Percentiles rank a stretch among this genome's conserved stretches.
phyloP scores from a whole-genome alignment of 1,140 invertebrate genomes.

The Drosophila subpulchrella region DNA sequence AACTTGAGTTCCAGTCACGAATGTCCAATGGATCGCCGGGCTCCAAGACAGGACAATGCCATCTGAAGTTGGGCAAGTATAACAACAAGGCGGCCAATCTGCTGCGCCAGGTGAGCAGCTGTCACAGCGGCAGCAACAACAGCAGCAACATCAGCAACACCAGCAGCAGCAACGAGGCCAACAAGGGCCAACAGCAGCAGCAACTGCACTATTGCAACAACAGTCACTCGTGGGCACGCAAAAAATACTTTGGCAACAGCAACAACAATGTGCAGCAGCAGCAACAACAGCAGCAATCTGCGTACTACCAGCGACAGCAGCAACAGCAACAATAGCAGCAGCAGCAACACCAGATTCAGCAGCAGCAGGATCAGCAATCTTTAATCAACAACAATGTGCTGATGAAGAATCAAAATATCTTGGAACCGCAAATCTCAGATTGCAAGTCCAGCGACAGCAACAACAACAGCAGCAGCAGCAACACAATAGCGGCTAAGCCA shows the following conservation, averaged over 20 bases:
- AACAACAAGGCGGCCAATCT: constrained; percentile 56
- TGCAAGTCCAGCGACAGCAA: constrained; percentile 45
- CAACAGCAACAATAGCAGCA: constrained; percentile 13
- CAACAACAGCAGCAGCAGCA: constrained; percentile 44
- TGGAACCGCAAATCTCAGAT: constrained; percentile 24
- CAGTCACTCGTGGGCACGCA: constrained; percentile 44
- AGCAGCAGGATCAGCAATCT: constrained; percentile 24
- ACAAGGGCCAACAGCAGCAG: constrained; percentile 39
- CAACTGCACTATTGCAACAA: constrained; percentile 42
- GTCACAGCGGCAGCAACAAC: constrained; percentile 27
- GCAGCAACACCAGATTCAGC: constrained; percentile 9
- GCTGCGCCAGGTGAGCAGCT: constrained; percentile 51
- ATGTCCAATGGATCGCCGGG: constrained; percentile 22
- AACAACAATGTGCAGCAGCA: constrained; percentile 30
- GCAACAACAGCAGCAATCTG: constrained; percentile 38
- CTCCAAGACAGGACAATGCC: constrained; percentile 20
- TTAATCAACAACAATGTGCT: constrained; percentile 58
- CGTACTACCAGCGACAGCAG: constrained; percentile 44
- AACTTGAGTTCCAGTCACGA: constrained; percentile 44
- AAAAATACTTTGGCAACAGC: constrained; percentile 57
- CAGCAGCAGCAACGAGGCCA: constrained; percentile 27
- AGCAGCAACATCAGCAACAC: constrained; percentile 31
- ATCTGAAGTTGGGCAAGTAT: constrained; percentile 64
- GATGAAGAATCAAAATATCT: constrained; percentile 66
- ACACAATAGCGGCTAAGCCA: constrained; percentile 18